A percentile compares a stretch with the other conserved stretches of the same genome.
phyloP scores from a whole-genome alignment of 2,113 vertebrate species.

The Ptyas mucosa region DNA sequence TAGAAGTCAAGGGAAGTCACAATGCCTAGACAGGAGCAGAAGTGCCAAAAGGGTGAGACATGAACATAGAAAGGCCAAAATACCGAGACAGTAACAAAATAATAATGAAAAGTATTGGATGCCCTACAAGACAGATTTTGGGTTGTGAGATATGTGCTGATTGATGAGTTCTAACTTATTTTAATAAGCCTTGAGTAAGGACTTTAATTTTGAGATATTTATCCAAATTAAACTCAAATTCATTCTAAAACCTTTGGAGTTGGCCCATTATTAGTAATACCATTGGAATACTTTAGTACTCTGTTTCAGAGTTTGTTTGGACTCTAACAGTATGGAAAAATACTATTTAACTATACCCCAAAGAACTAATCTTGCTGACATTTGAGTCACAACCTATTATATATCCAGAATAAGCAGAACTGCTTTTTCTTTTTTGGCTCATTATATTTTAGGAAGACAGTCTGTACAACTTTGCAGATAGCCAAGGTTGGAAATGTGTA shows the following conservation, averaged over 20 bases:
- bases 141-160: slow-evolving; percentile 40
- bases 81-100: slow-evolving; percentile 49
- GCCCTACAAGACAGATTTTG: slow-evolving; percentile 41
- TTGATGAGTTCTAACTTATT: slow-evolving; percentile 42
- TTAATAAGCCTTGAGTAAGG: slow-evolving; percentile 44
- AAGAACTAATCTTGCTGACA: not conserved
- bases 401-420: not conserved
- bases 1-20: slow-evolving; percentile 56
- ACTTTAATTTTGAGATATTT: slow-evolving; percentile 48
- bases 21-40: slow-evolving; percentile 62
- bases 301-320: not conserved
- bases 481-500: not conserved
- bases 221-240: slow-evolving; percentile 14
- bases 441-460: not conserved
- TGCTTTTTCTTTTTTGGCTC: not conserved
- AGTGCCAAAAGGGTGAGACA: slow-evolving; percentile 58
- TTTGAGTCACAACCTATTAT: not conserved
- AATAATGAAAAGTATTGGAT: slow-evolving; percentile 58
- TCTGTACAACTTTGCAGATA: not conserved
- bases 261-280: slow-evolving; percentile 19
- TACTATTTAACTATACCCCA: not conserved
- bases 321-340: not conserved
- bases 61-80: slow-evolving; percentile 26
- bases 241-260: slow-evolving; percentile 14
- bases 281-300: not conserved